Evolutionary conservation across 1,140 invertebrate genomes (phyloP), one percentile per base, ranked within the genome.

Genomic region (Panulirus ornatus): DNA sequence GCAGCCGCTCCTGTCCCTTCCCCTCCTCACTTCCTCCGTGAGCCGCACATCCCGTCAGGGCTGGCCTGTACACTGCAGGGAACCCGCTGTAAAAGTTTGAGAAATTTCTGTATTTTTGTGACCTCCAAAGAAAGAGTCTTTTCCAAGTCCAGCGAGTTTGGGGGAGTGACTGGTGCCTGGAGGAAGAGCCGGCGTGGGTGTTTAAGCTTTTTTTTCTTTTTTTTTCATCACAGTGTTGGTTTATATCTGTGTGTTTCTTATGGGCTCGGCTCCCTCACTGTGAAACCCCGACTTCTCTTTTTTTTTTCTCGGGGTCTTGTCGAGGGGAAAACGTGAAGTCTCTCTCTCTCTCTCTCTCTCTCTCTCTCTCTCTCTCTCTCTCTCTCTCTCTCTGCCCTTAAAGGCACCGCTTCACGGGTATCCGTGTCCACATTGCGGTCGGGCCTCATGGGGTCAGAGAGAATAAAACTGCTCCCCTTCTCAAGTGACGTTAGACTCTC

Each of bases 301-400:
- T 30, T 54, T 30, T 81, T 27, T 81, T 27, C 6, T 38, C 16
- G 8, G 8, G 2, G 27, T 81, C 47, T 14, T 36, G 27, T 58
- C 38, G 16, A 27, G 19, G 22, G 8, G 8, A 8, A 9, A 36
- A 5, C 14, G 16, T 27, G 5, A 9, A 34, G 14, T 42, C 75
- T 78, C 75, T 78, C 42, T 51, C 44, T 54, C 0, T 22, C 27
- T 51, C 42, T 54, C 40, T 81, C 44, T 2, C 42, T n/a, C 44
- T 54, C 44, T 81, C 78, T 81, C 47, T 82, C 54, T 63, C 47
- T 82, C 47, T 54, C n/a, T 58, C 79, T 63, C 44, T 63, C 54
- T 63, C 79, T 63, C 79, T 54, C 54, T 54, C 79, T 82, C 79
- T 54, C 79, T 82, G 22, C 34, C 79, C 40, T 47, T 82, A 42